Base-by-base conservation (phyloP, 2,113 vertebrate species). In the Tupaia chinensis region DNA sequence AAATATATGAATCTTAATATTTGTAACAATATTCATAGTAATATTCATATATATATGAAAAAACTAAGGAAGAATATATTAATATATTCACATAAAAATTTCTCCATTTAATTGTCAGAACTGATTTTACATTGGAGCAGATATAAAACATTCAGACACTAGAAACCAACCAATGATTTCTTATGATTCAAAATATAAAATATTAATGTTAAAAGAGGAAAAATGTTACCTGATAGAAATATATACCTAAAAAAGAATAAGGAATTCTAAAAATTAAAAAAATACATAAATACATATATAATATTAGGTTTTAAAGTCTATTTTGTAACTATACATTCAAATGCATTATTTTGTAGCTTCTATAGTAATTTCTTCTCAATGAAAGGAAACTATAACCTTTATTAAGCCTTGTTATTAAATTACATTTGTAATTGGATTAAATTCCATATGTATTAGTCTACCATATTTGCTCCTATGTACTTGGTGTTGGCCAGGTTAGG, bases 101-200 rank as follows among this genome's bases (percentile, higher is more conserved):
- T 76, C 34, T 76, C 61, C 61, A 19, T 44, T 6, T 69, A 44
- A 1, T 61, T 88, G 77, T 60, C 94, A 81, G 9, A 91, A 87
- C 17, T 84, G 16, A 5, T 10, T 78, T 78, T 93, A 61, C 23
- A 86, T n/a, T 89, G 68, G 5, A 81, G n/a, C 3, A 82, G 7
- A 70, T 60, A 54, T 29, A 22, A 17, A 82, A 92, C 87, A 79
- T 53, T 68, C 58, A 95, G 83, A 70, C 19, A 66, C 20, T 72
- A 96, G 58, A 95, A 34, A 25, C 53, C 16, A 93, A 54, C 58
- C 16, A 44, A 54, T 23, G n/a, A 95, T 85, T 76, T 63, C 12
- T 77, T 77, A 85, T 87, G 9, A 65, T 70, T 94, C 58, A 80
- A 87, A 83, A 69, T 68, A 82, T 22, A 66, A 85, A 87, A 81